These are phyloP conservation scores for Dysidea cf. avara DNA, from an alignment of 37 sponge, comb jelly and placozoan genomes.

Conservation along the genomic window DNA sequence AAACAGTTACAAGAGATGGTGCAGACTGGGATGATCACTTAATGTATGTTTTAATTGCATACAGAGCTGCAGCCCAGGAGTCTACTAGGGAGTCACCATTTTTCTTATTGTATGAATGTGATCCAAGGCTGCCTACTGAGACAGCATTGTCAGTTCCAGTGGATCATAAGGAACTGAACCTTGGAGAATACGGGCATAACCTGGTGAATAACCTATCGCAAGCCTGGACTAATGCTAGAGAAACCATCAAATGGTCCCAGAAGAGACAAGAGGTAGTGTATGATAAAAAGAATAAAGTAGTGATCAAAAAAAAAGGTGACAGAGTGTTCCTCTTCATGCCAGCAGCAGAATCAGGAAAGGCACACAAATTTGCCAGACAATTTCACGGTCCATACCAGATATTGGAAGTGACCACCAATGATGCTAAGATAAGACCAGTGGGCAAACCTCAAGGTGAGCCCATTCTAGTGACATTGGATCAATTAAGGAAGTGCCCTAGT, in stretches of 20 bases:
- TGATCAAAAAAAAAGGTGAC: conserved; percentile 19
- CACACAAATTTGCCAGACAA: no score
- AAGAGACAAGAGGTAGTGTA: conserved; percentile 33
- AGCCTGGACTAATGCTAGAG: conserved; percentile 21
- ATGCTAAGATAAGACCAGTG: conserved; percentile 12
- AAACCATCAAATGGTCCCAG: conserved; percentile 22
- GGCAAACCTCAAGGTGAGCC: conserved; percentile 19
- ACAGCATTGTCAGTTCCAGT: background rate
- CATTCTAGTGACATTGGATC: conserved; percentile 30
- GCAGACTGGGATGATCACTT: conserved; percentile 28
- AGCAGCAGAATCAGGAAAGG: conserved; percentile 16
- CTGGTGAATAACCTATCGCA: background rate
- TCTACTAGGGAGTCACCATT: conserved; percentile 34
- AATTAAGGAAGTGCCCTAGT: conserved; percentile 35
- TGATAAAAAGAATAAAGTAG: conserved; percentile 9
- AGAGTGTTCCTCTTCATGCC: conserved; percentile 51
- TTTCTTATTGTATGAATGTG: conserved; percentile 37
- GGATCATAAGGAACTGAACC: background rate
- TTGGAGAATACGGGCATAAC: background rate
- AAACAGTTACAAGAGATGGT: background rate
- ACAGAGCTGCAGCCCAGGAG: conserved; percentile 12
- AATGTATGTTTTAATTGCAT: conserved; percentile 32
- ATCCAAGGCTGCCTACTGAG: conserved; percentile 20
- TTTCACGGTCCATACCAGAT: conserved; percentile 53
- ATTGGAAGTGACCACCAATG: conserved; percentile 11